These are phyloP conservation scores for Silurus meridionalis DNA, from an alignment of 2,113 vertebrate genomes.

Conservation along the genomic window DNA sequence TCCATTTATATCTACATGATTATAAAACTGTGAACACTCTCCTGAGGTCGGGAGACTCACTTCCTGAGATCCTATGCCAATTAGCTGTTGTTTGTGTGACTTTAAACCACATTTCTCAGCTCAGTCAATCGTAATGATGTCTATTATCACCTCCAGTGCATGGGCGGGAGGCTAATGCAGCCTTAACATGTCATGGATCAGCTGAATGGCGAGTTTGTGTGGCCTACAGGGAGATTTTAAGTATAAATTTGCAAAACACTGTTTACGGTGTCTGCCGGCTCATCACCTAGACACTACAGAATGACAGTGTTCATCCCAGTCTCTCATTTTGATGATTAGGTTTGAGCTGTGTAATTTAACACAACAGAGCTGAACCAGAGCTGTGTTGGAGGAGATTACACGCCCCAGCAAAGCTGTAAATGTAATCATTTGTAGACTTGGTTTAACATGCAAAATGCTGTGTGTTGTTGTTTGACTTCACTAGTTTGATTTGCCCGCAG, in stretches of 20 bases:
- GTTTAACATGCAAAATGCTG: not conserved
- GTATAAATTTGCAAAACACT: slow-evolving; percentile 7
- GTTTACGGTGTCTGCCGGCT: not conserved
- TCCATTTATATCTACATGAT: too few species aligned
- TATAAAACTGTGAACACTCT: not conserved
- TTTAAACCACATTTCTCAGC: slow-evolving; percentile 13
- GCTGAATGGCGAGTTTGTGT: slow-evolving; percentile 2
- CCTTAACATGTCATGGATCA: slow-evolving; percentile 25
- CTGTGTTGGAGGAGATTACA: slow-evolving; percentile 27
- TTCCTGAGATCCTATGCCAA: not conserved
- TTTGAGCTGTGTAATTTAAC: slow-evolving; percentile 25
- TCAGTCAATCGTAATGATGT: not conserved
- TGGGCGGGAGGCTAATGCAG: slow-evolving; percentile 15
- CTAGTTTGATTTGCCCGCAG: not conserved
- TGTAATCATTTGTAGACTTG: not conserved
- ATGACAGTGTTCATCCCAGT: not conserved
- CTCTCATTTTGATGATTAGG: slow-evolving; percentile 25
- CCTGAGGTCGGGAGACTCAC: not conserved
- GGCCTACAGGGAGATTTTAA: not conserved
- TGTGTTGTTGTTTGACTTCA: not conserved
- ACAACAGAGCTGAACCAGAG: not conserved
- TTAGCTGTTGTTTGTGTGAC: not conserved
- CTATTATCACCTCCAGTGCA: slow-evolving; percentile 25
- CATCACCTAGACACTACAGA: not conserved
- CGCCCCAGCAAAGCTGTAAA: slow-evolving; percentile 4